Evolutionary conservation across 2,888 invertebrate species (phyloP).

Genomic region (Odontocerum albicorne): DNA sequence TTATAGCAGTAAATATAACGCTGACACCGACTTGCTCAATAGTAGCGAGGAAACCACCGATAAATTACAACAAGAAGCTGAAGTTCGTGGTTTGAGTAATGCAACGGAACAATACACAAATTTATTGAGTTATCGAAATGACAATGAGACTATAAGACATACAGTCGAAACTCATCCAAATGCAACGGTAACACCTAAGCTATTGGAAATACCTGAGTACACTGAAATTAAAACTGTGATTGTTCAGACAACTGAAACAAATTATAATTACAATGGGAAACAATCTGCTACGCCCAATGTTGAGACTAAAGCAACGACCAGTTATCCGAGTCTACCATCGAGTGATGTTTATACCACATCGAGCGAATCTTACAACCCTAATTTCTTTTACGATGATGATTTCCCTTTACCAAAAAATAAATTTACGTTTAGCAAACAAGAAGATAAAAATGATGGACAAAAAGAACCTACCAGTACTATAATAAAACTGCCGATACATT

Average conservation of each 20-base stretch:
- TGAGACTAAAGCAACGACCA: not conserved
- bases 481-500: too few relatives aligned
- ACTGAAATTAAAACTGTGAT: not conserved
- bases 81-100: not conserved
- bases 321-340: too few relatives aligned
- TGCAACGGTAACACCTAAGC: conserved; percentile 6
- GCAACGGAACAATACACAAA: conserved; percentile 1
- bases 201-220: not conserved
- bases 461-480: too few relatives aligned
- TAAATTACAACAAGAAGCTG: not conserved
- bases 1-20: conserved; percentile 40
- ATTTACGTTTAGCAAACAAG: too few relatives aligned
- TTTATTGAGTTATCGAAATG: too few relatives aligned
- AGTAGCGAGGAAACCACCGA: not conserved
- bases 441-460: too few relatives aligned
- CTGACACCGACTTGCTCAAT: conserved; percentile 29
- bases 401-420: too few relatives aligned
- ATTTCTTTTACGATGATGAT: too few relatives aligned
- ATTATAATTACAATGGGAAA: not conserved
- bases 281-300: not conserved
- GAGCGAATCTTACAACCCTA: too few relatives aligned
- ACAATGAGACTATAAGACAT: conserved; percentile 11
- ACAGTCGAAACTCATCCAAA: conserved; percentile 15
- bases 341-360: too few relatives aligned
- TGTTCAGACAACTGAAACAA: not conserved